Base-by-base conservation (phyloP, 2,888 invertebrate genomes). In the Syrphus vitripennis region DNA sequence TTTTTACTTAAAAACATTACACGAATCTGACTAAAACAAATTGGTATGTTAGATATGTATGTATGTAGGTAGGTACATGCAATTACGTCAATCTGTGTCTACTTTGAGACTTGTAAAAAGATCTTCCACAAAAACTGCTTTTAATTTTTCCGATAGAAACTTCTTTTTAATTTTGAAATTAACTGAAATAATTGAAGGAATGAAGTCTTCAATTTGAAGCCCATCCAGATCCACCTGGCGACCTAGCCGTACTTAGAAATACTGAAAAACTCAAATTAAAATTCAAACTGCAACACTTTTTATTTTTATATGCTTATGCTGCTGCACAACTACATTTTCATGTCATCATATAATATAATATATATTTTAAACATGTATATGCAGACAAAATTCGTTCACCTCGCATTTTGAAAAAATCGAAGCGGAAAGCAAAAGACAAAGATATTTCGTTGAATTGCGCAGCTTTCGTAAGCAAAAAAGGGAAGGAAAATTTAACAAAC, bases 351-450 rank as follows among this genome's bases (percentile, higher is more conserved):
- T n/a, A n/a, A n/a, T n/a, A n/a, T 65, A 21, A 14, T n/a, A 10
- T 67, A 42, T 61, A 21, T 26, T 42, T 63, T 45, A 16, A 12
- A 10, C 26, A 29, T 48, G 14, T 81, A 53, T 74, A 45, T 26
- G 71, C 37, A 65, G 59, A 67, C 67, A 71, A 81, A 76, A 84
- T 84, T 84, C 86, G 86, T 86, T 86, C 76, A 86, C 86, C 86
- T 86, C 74, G 77, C 77, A 50, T 86, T 86, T 82, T 74, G 77
- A 72, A 86, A 86, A 86, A 82, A 86, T 77, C 77, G 77, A 82
- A 86, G 82, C 76, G 76, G 86, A 67, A 63, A 79, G 71, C 53
- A 70, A 78, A 71, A 72, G 72, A 72, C 71, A 72, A 83, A 78
- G 74, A 67, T 83, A 75, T 48, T 77, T 74, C 55, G 50, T 59